Percentiles rank a stretch among this genome's conserved stretches.
Evolutionary conservation across 1,140 invertebrate species (phyloP).

Genomic region (Agrypnia vestita): DNA sequence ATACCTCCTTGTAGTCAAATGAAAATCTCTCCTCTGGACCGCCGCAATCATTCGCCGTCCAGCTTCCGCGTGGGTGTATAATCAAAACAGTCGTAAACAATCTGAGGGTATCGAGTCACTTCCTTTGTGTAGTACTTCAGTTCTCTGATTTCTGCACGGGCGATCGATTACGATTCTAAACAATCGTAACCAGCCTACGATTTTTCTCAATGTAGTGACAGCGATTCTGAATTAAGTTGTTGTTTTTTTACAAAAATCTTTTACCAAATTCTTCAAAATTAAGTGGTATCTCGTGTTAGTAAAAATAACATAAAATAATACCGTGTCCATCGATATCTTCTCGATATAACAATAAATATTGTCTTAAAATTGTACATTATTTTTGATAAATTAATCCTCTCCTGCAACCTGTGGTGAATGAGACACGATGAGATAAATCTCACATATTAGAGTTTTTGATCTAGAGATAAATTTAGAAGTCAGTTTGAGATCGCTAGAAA

Average conservation of each 20-base stretch:
- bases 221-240: not conserved
- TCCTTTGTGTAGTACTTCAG: slow-evolving; percentile 9
- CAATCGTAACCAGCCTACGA: not conserved
- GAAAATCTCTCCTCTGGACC: not conserved
- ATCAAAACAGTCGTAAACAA: slow-evolving; percentile 31
- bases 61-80: slow-evolving; percentile 29
- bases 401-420: not conserved
- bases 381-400: not conserved
- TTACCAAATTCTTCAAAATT: not conserved
- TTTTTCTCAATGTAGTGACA: not conserved
- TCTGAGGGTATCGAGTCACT: not conserved
- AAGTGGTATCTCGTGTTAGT: not conserved
- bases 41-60: not conserved
- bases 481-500: too few relatives aligned
- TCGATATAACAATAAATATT: not conserved
- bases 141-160: not conserved
- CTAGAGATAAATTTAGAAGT: too few relatives aligned
- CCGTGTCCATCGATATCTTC: too few relatives aligned
- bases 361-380: not conserved
- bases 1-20: not conserved
- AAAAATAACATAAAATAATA: not conserved
- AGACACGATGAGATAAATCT: too few relatives aligned
- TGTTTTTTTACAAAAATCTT: not conserved
- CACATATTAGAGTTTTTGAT: too few relatives aligned
- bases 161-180: slow-evolving; percentile 14